A percentile compares a stretch with the other conserved stretches of the same genome.
Conservation (phyloP, 2,797 vertebrate species). For the Perodicticus potto region DNA sequence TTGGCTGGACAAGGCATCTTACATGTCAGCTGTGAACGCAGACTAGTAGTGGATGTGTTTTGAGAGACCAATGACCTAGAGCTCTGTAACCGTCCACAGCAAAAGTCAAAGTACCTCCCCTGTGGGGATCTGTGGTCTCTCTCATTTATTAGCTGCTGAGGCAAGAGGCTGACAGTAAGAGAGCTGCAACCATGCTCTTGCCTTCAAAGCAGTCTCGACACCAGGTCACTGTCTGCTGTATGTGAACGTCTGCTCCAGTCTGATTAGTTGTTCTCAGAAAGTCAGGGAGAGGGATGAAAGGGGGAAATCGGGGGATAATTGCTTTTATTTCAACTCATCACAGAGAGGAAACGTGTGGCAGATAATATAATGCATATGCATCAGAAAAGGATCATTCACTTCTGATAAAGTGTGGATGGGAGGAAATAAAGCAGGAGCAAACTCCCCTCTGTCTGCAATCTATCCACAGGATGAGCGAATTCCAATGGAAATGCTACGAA, state of each 20-base stretch:
- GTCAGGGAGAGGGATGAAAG: constrained; percentile 27
- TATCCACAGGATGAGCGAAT: constrained; percentile 51
- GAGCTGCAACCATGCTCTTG: not conserved
- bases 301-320: constrained; percentile 43
- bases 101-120: constrained; percentile 32
- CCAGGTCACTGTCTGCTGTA: not conserved
- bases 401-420: not conserved
- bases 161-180: not conserved
- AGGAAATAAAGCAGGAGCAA: constrained; percentile 13
- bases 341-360: constrained; percentile 39
- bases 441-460: not conserved
- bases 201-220: not conserved
- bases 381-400: constrained; percentile 42
- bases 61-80: constrained; percentile 42
- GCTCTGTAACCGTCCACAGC: constrained; percentile 36
- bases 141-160: constrained; percentile 33
- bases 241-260: not conserved
- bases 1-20: not conserved
- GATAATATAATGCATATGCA: constrained; percentile 50
- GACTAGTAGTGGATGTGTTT: not conserved
- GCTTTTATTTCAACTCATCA: constrained; percentile 67
- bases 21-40: not conserved
- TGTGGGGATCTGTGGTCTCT: not conserved
- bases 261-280: constrained; percentile 56
- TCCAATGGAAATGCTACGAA: not conserved